Evolutionary conservation across 2,797 vertebrate genomes (phyloP).

Genomic region (Telmatherina bonti): DNA sequence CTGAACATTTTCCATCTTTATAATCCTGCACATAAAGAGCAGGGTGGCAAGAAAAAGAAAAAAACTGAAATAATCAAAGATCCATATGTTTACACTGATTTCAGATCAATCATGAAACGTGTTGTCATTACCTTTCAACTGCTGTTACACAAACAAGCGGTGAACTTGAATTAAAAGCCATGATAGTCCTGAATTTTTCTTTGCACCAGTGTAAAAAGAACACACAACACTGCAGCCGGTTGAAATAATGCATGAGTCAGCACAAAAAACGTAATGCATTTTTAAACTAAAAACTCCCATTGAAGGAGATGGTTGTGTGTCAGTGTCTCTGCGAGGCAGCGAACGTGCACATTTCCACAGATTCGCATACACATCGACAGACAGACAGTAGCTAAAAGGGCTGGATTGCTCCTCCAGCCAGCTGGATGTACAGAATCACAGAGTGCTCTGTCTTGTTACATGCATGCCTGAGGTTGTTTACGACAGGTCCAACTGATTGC

Average conservation of each 20-base stretch:
- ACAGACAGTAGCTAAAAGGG: background rate
- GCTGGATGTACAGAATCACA: slow-evolving; percentile 6
- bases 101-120: background rate
- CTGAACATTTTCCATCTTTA: background rate
- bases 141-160: background rate
- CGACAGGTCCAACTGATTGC: slow-evolving; percentile 15
- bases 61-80: background rate
- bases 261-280: slow-evolving; percentile 18
- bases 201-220: background rate
- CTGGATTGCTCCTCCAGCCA: slow-evolving; percentile 7
- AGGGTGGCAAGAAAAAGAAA: background rate
- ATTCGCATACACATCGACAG: background rate
- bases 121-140: background rate
- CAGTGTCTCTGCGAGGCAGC: slow-evolving; percentile 8
- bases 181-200: slow-evolving; percentile 2
- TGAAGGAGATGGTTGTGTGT: slow-evolving; percentile 26
- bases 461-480: slow-evolving; percentile 36
- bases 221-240: slow-evolving; percentile 17
- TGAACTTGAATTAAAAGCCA: background rate
- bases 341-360: background rate
- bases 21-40: background rate
- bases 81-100: background rate
- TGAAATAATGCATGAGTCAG: slow-evolving; percentile 44
- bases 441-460: slow-evolving; percentile 31
- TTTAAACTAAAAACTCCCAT: slow-evolving; percentile 26